Evolutionary conservation across 2,797 vertebrate species (phyloP).

Genomic region (Odontamblyopus lacepedii): DNA sequence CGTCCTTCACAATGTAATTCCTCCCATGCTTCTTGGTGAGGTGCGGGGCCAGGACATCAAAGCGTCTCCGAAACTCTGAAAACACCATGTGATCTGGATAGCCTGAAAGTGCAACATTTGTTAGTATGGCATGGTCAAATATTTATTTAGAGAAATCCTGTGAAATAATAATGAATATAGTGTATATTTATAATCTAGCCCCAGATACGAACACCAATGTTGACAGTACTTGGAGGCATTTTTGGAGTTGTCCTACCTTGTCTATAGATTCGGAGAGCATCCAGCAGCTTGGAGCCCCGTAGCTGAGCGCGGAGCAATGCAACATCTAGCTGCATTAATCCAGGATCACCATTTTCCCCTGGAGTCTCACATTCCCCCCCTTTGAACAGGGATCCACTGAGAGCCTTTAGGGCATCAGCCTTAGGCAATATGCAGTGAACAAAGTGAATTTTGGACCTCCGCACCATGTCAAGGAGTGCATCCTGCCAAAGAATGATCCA

Average conservation of each 20-base stretch:
- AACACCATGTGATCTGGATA: conserved; percentile 98
- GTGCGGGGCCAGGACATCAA: conserved; percentile 93
- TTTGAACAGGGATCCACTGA: conserved; percentile 75
- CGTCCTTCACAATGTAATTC: conserved; percentile 96
- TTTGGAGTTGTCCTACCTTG: conserved; percentile 82
- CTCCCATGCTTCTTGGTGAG: conserved; percentile 96
- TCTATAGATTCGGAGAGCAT: conserved; percentile 92
- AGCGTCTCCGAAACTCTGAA: conserved; percentile 93
- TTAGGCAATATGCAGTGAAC: conserved; percentile 95
- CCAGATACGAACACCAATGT: not conserved
- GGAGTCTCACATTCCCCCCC: conserved; percentile 83
- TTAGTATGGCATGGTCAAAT: not conserved
- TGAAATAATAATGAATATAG: not conserved
- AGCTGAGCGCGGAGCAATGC: conserved; percentile 92
- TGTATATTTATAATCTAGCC: not conserved
- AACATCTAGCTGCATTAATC: conserved; percentile 91
- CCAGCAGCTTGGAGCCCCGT: conserved; percentile 90
- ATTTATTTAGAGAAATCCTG: not conserved
- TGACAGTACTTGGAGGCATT: conserved; percentile 3
- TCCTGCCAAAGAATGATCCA: conserved; percentile 77
- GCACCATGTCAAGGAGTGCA: conserved; percentile 92
- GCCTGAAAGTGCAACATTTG: conserved; percentile 72
- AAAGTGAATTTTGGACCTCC: conserved; percentile 92
- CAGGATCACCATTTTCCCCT: conserved; percentile 83
- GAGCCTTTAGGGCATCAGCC: conserved; percentile 78